phyloP scores from a whole-genome alignment of 2,113 vertebrate species.

The Meriones unguiculatus region DNA sequence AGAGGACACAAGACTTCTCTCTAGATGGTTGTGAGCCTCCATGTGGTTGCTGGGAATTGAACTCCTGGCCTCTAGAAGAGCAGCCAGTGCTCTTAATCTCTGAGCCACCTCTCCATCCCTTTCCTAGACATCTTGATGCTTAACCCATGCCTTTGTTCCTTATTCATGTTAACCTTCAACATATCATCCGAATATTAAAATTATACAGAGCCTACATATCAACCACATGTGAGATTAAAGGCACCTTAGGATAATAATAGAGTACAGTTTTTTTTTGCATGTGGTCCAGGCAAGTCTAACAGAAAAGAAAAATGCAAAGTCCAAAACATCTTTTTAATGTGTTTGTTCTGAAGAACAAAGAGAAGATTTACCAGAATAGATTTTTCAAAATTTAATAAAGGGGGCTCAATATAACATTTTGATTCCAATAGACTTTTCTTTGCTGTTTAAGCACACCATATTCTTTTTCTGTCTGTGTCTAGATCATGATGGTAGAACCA shows the following conservation, averaged over 20 bases:
- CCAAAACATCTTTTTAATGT: background rate
- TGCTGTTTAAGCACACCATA: background rate
- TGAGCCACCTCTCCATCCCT: background rate
- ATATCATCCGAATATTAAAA: background rate
- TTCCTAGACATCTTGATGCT: background rate
- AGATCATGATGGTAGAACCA: background rate
- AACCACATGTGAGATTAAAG: background rate
- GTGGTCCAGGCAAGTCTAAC: background rate
- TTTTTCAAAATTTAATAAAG: background rate
- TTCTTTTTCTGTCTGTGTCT: background rate
- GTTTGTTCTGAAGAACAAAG: slow-evolving; percentile 14
- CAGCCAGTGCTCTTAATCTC: no score
- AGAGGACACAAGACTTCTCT: no score
- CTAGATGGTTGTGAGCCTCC: no score
- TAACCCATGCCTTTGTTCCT: background rate
- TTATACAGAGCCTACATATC: background rate
- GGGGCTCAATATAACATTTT: background rate
- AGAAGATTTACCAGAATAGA: background rate
- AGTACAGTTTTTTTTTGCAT: background rate
- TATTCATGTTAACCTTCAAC: slow-evolving; percentile 4
- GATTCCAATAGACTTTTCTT: background rate
- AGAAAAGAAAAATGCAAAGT: background rate
- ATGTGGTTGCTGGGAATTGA: no score
- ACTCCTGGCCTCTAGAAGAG: no score
- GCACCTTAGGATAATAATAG: background rate